Base-by-base conservation (phyloP, 2,888 invertebrate species). In the Lasius fuliginosus region DNA sequence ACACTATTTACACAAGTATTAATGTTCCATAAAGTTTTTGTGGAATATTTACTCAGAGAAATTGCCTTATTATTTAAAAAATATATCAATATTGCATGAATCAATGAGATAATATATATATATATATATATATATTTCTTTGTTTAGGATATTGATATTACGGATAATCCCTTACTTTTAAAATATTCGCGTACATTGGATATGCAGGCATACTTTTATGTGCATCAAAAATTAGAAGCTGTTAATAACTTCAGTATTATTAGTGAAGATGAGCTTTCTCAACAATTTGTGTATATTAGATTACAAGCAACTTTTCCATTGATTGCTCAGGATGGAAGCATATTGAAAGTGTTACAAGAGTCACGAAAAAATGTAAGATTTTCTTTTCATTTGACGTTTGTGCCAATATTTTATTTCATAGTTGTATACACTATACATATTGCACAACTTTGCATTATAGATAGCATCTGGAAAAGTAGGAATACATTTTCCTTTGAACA, bases 111-210 rank as follows among this genome's bases (percentile, higher is more conserved):
- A 53, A 33, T 18, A 33, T 15, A 23, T 30, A 23, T 23, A 33
- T 15, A 23, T 30, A 23, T 23, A 23, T 23, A 23, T 23, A 36
- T 5, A 2, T 67, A 60, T 83, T 65, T 56, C 15, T 79, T 60
- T 83, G 46, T 71, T 49, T 88, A 96, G 96, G 97, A 97, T 95
- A 97, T 98, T 83, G 97, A 97, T 93, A 97, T 98, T 91, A 98
- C 98, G 74, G 98, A 98, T 92, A 98, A 97, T 95, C 98, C 98
- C 3, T 95, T 98, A 83, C 95, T 97, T 75, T 95, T 98, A 62
- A 95, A 96, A 83, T 95, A 96, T 90, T 95, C 95, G 30, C 94
- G 96, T 23, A 95, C 96, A n/a, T 95, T 95, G 30, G 96, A 96
- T 18, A 94, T 97, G 90, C 96, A 96, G 92, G 96, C 97, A 15